Evolutionary conservation across 2,113 vertebrate genomes (phyloP), one percentile per base, ranked within the genome.

Genomic region (Alectura lathami): DNA sequence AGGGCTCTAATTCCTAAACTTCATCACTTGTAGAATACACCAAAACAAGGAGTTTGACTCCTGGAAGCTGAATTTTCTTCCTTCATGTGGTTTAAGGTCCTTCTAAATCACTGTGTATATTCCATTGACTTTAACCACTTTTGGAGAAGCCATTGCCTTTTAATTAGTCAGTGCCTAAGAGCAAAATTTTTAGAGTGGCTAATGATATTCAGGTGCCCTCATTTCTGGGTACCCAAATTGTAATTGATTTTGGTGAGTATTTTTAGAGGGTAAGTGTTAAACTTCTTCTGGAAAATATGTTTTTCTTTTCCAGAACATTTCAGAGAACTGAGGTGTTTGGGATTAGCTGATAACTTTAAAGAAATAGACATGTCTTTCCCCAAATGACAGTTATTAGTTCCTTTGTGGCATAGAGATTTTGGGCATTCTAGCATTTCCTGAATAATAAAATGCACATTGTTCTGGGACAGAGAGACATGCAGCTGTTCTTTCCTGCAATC

Each of bases 1-100:
- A 93, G 57, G 89, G 79, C 88, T 93, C 80, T 96, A 94, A 96
- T 59, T 90, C 86, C 94, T 59, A 87, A 85, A 93, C 4, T 76
- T 70, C 89, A 80, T 53, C 47, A 50, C 45, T 90, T 57, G 4
- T 36, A 83, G 73, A 83, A 83, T 78, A 66, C 23, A 91, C 17
- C 79, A 83, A 95, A 96, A 95, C 59, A 96, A 76, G 18, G 17
- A 81, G 62, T 76, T 50, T 72, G 15, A 63, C 20, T 54, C 38
- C 36, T 23, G 22, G 47, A 22, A 62, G 29, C 5, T 27, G 63
- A 80, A 66, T 69, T 73, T 4, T 69, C 36, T 10, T 72, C 17
- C 3, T 40, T 13, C 15, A 2, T 40, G 38, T 76, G 4, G 27
- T 69, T n/a, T 34, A 66, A 38, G 11, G 3, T 51, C 20, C 21